A percentile compares a stretch with the other conserved stretches of the same genome.
phyloP scores from a whole-genome alignment of 2,888 invertebrate genomes.

The Catocala sponsa region DNA sequence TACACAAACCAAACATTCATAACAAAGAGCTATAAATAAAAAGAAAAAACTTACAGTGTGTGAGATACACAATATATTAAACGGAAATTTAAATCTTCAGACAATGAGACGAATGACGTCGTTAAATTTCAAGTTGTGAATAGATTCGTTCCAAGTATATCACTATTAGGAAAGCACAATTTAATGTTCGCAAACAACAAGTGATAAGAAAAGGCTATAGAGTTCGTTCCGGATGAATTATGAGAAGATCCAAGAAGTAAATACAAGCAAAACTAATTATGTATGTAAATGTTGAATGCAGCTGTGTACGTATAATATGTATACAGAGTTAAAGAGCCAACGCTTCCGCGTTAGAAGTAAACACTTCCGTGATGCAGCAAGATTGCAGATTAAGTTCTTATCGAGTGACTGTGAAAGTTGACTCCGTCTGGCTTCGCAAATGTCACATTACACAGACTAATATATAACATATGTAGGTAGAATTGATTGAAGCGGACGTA shows the following conservation, averaged over 20 bases:
- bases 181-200: constrained; percentile 36
- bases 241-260: constrained; percentile 25
- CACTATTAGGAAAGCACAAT: constrained; percentile 34
- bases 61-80: constrained; percentile 52
- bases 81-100: constrained; percentile 57
- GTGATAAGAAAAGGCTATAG: constrained; percentile 40
- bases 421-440: constrained; percentile 44
- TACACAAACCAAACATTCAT: constrained; percentile 53
- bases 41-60: constrained; percentile 39
- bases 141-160: constrained; percentile 41
- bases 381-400: constrained; percentile 47
- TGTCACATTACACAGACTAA: constrained; percentile 60
- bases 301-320: constrained; percentile 37
- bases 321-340: constrained; percentile 36
- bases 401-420: constrained; percentile 62
- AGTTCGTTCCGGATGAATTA: constrained; percentile 27
- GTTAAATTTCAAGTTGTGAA: constrained; percentile 48
- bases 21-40: constrained; percentile 59
- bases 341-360: constrained; percentile 62
- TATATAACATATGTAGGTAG: constrained; percentile 40
- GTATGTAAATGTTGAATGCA: constrained; percentile 44
- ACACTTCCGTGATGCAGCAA: constrained; percentile 64
- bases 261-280: constrained; percentile 41
- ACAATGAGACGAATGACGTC: constrained; percentile 44
- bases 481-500: constrained; percentile 65